Evolutionary conservation across 2,113 vertebrate genomes (phyloP).

Genomic region (Pelodiscus sinensis): DNA sequence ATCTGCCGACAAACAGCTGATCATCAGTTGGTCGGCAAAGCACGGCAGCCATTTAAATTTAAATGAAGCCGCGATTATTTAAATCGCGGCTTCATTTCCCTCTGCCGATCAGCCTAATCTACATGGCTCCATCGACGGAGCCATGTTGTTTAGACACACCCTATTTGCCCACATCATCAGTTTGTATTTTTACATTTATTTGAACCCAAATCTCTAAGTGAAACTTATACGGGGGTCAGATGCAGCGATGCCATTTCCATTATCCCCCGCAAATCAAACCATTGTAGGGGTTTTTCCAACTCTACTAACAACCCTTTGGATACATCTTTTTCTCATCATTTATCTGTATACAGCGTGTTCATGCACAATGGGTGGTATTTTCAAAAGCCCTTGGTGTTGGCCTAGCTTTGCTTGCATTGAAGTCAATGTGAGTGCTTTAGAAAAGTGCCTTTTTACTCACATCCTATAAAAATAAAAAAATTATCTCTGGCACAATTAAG

Average conservation of each 20-base stretch:
- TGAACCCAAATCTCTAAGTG: slow-evolving; percentile 47
- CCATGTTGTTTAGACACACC: too few species aligned
- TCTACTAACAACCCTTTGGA: slow-evolving; percentile 4
- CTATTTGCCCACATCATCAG: background rate
- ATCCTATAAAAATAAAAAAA: background rate
- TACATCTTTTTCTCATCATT: background rate
- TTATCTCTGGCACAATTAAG: background rate
- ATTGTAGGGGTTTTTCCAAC: background rate
- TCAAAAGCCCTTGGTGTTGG: background rate
- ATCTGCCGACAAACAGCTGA: too few species aligned
- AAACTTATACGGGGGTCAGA: background rate
- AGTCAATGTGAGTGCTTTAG: background rate
- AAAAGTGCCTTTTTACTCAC: background rate
- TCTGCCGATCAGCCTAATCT: too few species aligned
- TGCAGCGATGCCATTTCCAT: background rate
- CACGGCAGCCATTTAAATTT: too few species aligned
- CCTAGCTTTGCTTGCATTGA: background rate
- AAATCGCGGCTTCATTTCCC: too few species aligned
- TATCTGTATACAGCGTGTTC: background rate
- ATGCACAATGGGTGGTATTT: background rate
- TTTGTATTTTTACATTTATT: slow-evolving; percentile 40
- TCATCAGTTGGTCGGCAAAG: too few species aligned
- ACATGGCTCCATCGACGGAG: too few species aligned
- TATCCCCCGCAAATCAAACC: slow-evolving; percentile 23
- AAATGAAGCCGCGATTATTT: too few species aligned